Conservation (phyloP, 2,888 invertebrate species). For the Ophion slaviceki region DNA sequence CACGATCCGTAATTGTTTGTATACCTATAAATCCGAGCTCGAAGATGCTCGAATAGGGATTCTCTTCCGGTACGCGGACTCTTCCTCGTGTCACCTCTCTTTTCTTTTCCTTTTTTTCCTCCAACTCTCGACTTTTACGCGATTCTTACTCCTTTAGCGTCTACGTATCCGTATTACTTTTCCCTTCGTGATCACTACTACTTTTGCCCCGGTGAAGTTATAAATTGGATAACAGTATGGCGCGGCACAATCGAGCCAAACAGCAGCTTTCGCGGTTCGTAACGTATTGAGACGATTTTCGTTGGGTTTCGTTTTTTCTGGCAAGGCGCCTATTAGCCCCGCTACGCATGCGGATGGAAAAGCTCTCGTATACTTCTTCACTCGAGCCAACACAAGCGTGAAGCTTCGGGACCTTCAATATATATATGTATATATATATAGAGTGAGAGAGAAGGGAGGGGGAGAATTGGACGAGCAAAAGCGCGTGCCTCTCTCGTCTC, state of each 20-base stretch:
- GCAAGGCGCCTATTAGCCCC: constrained; percentile 77
- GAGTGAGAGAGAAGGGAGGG: constrained; percentile 32
- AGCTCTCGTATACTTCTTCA: constrained; percentile 47
- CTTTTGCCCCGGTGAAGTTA: constrained; percentile 25
- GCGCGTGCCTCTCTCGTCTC: constrained; percentile 58
- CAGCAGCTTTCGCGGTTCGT: constrained; percentile 84
- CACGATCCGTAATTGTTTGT: constrained; percentile 14
- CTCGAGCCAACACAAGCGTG: constrained; percentile 17
- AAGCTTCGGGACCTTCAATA: constrained; percentile 2
- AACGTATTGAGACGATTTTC: constrained; percentile 80
- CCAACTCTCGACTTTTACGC: background rate
- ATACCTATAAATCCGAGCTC: constrained; percentile 63
- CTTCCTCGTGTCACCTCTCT: background rate
- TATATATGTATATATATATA: background rate
- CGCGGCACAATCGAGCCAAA: constrained; percentile 85
- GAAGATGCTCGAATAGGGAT: constrained; percentile 36
- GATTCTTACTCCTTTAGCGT: background rate
- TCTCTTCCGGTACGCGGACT: constrained; percentile 34
- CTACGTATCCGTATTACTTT: constrained; percentile 5
- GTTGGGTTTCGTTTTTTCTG: constrained; percentile 69
- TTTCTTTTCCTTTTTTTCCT: background rate
- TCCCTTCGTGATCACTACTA: background rate
- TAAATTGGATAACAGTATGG: constrained; percentile 76
- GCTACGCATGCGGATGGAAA: constrained; percentile 79
- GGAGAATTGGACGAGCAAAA: constrained; percentile 41